A percentile compares a stretch with the other conserved stretches of the same genome.
phyloP scores from a whole-genome alignment of 2,113 vertebrate species.

The Rhizomys pruinosus region DNA sequence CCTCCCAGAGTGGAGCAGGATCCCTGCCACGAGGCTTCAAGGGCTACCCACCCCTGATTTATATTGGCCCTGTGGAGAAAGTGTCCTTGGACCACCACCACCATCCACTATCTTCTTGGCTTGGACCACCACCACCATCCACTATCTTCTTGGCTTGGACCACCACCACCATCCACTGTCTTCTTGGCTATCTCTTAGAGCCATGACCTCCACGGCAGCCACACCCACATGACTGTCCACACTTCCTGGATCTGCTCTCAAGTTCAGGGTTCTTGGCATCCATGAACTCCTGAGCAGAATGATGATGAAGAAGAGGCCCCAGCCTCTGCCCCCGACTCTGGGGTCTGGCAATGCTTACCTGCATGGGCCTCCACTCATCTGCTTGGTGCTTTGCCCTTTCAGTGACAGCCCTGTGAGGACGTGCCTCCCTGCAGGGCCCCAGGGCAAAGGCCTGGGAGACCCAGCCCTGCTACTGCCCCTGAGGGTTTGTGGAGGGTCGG shows the following conservation, averaged over 20 bases:
- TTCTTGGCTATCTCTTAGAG: neutral
- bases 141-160: neutral
- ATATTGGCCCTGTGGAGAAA: neutral
- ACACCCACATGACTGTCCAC: neutral
- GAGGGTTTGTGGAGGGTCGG: neutral
- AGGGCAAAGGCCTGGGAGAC: neutral
- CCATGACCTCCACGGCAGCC: neutral
- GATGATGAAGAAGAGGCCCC: neutral
- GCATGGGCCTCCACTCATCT: accelerated
- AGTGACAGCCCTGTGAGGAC: neutral
- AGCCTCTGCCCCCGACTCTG: neutral
- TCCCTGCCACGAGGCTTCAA: neutral
- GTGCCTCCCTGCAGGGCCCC: neutral
- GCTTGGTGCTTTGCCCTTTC: neutral
- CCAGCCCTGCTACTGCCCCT: neutral
- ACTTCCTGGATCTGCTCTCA: neutral
- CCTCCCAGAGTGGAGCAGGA: neutral
- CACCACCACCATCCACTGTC: neutral
- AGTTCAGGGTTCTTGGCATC: neutral
- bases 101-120: neutral
- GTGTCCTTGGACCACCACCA: neutral
- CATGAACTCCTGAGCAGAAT: neutral
- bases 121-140: too few species aligned
- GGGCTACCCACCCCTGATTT: neutral
- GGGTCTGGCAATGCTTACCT: neutral